Percentiles rank a stretch among this genome's conserved stretches.
Conservation (phyloP, 2,113 vertebrate species). For the Mandrillus leucophaeus region DNA sequence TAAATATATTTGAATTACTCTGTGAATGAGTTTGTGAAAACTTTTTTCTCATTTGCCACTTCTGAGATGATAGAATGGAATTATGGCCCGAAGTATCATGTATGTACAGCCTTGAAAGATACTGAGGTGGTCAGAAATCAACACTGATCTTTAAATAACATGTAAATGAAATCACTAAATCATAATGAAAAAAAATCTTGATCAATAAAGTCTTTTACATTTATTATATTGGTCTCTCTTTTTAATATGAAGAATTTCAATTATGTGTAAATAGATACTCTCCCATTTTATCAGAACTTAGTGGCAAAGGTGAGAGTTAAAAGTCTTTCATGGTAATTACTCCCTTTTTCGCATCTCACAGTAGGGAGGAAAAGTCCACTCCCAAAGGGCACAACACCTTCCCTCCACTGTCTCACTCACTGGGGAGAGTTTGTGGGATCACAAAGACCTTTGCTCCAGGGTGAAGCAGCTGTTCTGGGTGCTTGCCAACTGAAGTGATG, state of each 20-base stretch:
- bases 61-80: not conserved
- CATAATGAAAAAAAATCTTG: not conserved
- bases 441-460: conserved; percentile 46
- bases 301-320: not conserved
- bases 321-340: not conserved
- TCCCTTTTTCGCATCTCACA: not conserved
- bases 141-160: not conserved
- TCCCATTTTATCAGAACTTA: not conserved
- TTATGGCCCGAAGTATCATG: not conserved
- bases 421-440: not conserved
- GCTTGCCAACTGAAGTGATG: conserved; percentile 31
- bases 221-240: not conserved
- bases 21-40: not conserved
- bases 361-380: not conserved
- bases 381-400: conserved; percentile 27
- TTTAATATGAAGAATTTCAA: not conserved
- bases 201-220: not conserved
- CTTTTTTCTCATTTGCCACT: not conserved
- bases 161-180: not conserved
- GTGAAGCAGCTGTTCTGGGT: conserved; percentile 73
- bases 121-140: not conserved
- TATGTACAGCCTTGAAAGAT: not conserved
- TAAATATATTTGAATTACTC: not conserved
- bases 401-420: not conserved
- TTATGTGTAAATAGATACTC: not conserved